A percentile compares a stretch with the other conserved stretches of the same genome.
Conservation (phyloP, 2,113 vertebrate genomes). For the Todiramphus saurophagus region DNA sequence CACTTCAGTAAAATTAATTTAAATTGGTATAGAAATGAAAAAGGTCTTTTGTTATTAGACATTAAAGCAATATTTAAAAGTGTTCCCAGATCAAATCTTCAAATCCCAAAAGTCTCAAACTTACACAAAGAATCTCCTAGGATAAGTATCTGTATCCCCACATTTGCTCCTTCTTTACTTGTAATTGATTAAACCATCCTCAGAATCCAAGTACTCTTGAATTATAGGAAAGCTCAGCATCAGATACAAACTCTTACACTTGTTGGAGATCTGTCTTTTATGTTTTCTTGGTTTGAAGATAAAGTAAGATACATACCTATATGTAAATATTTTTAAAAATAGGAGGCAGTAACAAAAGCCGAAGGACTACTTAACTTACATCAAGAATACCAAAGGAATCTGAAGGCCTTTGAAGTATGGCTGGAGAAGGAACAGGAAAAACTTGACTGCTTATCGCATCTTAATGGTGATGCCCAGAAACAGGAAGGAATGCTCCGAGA, state of each 20-base stretch:
- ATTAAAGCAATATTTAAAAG: not conserved
- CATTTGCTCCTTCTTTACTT: not conserved
- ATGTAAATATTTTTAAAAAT: not conserved
- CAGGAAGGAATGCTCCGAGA: slow-evolving; percentile 83
- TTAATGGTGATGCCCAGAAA: slow-evolving; percentile 82
- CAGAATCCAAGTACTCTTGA: not conserved
- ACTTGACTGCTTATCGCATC: slow-evolving; percentile 79
- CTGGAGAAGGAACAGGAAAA: slow-evolving; percentile 88
- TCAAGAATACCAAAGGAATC: slow-evolving; percentile 89
- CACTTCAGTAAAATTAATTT: not conserved
- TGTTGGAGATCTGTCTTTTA: not conserved
- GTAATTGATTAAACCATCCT: not conserved
- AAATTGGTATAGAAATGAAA: not conserved
- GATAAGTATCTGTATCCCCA: not conserved
- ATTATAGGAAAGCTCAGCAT: not conserved
- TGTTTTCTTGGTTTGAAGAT: not conserved
- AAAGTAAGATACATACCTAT: not conserved
- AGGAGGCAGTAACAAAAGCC: slow-evolving; percentile 86
- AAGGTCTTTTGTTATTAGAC: not conserved
- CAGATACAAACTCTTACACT: not conserved
- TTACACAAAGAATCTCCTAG: not conserved
- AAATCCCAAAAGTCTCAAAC: not conserved
- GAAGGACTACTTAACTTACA: slow-evolving; percentile 88
- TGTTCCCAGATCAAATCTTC: not conserved
- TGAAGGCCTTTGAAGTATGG: slow-evolving; percentile 93